Evolutionary conservation across 2,888 invertebrate species (phyloP).

Genomic region (Drosophila bunnanda): DNA sequence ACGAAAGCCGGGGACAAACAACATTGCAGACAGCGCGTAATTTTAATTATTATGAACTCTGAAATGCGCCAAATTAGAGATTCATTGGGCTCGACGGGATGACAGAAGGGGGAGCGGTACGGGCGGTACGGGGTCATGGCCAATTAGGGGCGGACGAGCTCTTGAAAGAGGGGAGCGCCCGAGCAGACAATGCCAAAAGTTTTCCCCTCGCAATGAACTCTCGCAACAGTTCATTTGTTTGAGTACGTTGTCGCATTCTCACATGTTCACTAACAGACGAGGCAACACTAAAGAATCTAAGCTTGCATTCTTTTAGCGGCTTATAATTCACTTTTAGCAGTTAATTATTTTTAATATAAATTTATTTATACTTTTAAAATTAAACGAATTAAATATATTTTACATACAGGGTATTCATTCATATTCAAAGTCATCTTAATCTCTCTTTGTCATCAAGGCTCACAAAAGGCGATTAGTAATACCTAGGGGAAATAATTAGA

Average conservation of each 20-base stretch:
- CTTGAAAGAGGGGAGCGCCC: conserved; percentile 4
- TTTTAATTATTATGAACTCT: conserved; percentile 74
- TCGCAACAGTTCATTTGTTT: conserved; percentile 49
- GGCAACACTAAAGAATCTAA: not conserved
- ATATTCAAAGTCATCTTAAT: too few relatives aligned
- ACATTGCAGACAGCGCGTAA: conserved; percentile 61
- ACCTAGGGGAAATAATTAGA: too few relatives aligned
- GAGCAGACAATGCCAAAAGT: conserved; percentile 58
- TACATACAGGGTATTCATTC: not conserved
- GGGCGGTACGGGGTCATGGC: conserved; percentile 16
- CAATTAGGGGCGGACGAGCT: conserved; percentile 45
- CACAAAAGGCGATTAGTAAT: too few relatives aligned
- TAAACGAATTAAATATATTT: too few relatives aligned
- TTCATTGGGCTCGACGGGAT: conserved; percentile 48
- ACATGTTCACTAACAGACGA: conserved; percentile 1
- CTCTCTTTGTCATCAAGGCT: too few relatives aligned
- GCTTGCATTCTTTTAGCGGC: too few relatives aligned
- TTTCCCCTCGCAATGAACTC: conserved; percentile 63
- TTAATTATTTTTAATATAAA: too few relatives aligned
- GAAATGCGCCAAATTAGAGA: conserved; percentile 72
- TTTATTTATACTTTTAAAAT: too few relatives aligned
- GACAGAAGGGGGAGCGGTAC: not conserved
- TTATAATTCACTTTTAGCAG: too few relatives aligned
- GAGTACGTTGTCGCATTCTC: conserved; percentile 11
- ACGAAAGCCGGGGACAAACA: conserved; percentile 29